Conservation (phyloP, 1,140 invertebrate genomes). For the Dolichoris vasculosae region DNA sequence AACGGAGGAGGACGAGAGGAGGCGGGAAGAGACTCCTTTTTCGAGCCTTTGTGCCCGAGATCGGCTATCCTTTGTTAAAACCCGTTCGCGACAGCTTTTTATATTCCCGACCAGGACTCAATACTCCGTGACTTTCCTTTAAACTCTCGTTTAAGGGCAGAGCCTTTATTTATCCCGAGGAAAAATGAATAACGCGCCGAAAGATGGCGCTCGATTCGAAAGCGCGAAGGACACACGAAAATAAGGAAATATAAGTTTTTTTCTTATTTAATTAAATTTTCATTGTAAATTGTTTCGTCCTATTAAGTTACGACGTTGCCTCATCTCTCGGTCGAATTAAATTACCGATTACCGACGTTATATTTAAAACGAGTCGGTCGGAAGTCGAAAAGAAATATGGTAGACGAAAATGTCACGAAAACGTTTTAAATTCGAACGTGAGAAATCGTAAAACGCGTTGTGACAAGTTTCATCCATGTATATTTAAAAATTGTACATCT, state of each 20-base stretch:
- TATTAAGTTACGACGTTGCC: neutral
- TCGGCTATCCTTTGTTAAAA: too few species aligned
- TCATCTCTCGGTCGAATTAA: neutral
- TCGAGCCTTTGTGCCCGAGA: too few species aligned
- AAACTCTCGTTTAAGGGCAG: too few species aligned
- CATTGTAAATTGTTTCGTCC: neutral
- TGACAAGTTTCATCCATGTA: too few species aligned
- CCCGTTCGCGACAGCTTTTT: too few species aligned
- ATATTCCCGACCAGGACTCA: too few species aligned
- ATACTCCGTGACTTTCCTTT: too few species aligned
- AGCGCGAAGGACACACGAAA: slow-evolving; percentile 3
- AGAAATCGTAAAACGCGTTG: too few species aligned
- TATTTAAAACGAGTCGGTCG: neutral
- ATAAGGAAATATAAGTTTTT: neutral
- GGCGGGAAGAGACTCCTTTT: neutral
- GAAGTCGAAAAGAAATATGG: neutral
- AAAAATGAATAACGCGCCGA: too few species aligned
- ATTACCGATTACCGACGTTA: neutral
- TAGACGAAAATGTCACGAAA: neutral
- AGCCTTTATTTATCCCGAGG: neutral
- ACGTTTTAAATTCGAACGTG: neutral
- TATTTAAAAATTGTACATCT: too few species aligned
- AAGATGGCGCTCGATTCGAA: neutral
- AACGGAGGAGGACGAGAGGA: neutral
- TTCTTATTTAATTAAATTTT: neutral